Evolutionary conservation across 2,888 invertebrate species (phyloP).

Genomic region (Sesia bembeciformis): DNA sequence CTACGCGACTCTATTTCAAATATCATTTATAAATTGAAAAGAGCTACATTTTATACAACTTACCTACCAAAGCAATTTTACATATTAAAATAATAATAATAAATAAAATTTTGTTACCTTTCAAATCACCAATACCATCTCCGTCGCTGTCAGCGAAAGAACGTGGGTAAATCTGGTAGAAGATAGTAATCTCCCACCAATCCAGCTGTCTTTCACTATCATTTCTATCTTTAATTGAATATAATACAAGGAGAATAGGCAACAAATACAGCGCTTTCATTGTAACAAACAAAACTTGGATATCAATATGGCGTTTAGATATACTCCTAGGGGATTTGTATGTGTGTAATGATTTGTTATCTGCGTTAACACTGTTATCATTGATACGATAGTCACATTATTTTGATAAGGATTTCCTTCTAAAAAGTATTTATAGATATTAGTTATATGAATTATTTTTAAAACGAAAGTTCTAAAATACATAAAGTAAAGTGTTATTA

Average conservation of each 20-base stretch:
- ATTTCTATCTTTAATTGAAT: constrained; percentile 21
- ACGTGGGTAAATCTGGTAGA: constrained; percentile 87
- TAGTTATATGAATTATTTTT: too few species aligned
- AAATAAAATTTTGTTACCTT: constrained; percentile 35
- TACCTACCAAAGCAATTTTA: neutral
- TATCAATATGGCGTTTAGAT: neutral
- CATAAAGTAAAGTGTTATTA: too few species aligned
- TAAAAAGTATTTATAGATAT: too few species aligned
- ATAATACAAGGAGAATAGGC: constrained; percentile 25
- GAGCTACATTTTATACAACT: neutral
- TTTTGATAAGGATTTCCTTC: too few species aligned
- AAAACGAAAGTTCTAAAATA: too few species aligned
- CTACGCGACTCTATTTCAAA: too few species aligned
- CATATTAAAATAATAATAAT: neutral
- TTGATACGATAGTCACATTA: too few species aligned
- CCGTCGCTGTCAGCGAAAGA: constrained; percentile 85
- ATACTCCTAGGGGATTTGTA: neutral
- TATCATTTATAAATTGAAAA: too few species aligned
- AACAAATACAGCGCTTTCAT: constrained; percentile 37
- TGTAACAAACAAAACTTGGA: neutral
- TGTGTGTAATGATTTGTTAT: too few species aligned
- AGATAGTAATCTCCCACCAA: constrained; percentile 85
- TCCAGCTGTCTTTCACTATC: constrained; percentile 36
- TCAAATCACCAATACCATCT: constrained; percentile 80
- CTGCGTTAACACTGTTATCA: too few species aligned